These are phyloP conservation scores for Microctonus brassicae DNA, from an alignment of 2,888 invertebrate genomes.

Conservation along the genomic window DNA sequence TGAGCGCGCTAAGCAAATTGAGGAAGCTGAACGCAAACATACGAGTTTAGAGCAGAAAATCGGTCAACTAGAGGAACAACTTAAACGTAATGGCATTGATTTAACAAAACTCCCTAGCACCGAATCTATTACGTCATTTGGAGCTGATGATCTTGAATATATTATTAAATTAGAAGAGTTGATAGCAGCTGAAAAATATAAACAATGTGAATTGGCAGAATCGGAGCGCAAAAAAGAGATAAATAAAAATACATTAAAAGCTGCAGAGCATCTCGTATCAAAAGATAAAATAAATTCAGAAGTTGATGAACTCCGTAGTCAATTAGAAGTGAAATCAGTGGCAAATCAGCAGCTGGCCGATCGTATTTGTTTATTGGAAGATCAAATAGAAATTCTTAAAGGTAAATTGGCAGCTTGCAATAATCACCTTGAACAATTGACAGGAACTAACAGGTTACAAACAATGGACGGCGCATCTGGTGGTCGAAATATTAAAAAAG, in stretches of 20 bases:
- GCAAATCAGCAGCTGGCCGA: conserved; percentile 72
- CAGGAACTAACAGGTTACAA: conserved; percentile 55
- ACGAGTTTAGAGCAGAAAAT: conserved; percentile 12
- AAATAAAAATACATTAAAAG: conserved; percentile 79
- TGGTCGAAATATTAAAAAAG: neutral
- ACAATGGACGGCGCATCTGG: too few species aligned
- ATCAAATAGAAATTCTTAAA: conserved; percentile 74
- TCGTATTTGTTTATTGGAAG: conserved; percentile 70
- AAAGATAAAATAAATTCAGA: conserved; percentile 45
- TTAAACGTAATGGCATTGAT: neutral
- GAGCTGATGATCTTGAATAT: conserved; percentile 65
- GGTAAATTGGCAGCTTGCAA: conserved; percentile 69
- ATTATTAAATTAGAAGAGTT: conserved; percentile 72
- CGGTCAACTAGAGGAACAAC: neutral
- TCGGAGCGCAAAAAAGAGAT: conserved; percentile 77
- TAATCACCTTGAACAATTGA: conserved; percentile 72
- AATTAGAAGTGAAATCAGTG: conserved; percentile 73
- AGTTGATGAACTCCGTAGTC: conserved; percentile 69
- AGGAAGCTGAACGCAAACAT: conserved; percentile 47
- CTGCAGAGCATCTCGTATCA: conserved; percentile 72
- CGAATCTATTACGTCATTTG: conserved; percentile 50
- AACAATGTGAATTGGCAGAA: conserved; percentile 76
- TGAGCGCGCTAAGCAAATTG: conserved; percentile 49
- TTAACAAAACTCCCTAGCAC: conserved; percentile 7
- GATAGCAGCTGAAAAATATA: conserved; percentile 72